phyloP scores from a whole-genome alignment of 2,888 invertebrate species.

The Micropterix aruncella region DNA sequence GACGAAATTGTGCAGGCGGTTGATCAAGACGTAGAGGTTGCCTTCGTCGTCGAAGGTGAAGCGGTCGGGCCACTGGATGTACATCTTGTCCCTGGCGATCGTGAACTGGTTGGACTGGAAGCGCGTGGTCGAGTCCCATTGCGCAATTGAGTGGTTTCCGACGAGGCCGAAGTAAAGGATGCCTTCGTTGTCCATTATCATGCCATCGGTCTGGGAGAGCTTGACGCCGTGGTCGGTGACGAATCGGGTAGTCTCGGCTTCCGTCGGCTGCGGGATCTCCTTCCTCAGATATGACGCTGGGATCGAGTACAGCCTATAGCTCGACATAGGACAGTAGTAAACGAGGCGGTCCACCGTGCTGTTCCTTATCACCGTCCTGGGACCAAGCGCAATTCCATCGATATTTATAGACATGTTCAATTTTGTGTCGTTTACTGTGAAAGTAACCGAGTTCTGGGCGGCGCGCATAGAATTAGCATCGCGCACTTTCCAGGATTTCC shows the following conservation, averaged over 20 bases:
- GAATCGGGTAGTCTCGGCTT: slow-evolving; percentile 23
- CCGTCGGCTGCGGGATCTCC: slow-evolving; percentile 26
- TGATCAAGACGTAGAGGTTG: slow-evolving; percentile 52
- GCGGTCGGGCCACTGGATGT: slow-evolving; percentile 60
- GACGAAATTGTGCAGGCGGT: slow-evolving; percentile 51
- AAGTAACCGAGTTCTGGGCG: slow-evolving; percentile 38
- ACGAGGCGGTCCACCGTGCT: slow-evolving; percentile 34
- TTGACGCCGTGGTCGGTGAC: slow-evolving; percentile 48
- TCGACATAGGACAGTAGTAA: slow-evolving; percentile 56
- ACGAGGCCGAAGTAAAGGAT: slow-evolving; percentile 55
- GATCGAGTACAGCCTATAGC: slow-evolving; percentile 50
- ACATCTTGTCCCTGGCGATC: slow-evolving; percentile 49
- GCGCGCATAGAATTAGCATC: slow-evolving; percentile 49
- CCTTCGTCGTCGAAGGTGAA: slow-evolving; percentile 53
- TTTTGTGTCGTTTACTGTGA: slow-evolving; percentile 44
- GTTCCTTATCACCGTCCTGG: slow-evolving; percentile 29
- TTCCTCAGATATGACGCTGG: slow-evolving; percentile 45
- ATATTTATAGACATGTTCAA: slow-evolving; percentile 45
- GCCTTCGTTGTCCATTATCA: slow-evolving; percentile 60
- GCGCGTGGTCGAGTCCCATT: slow-evolving; percentile 49
- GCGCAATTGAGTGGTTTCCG: slow-evolving; percentile 51
- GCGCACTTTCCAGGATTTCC: slow-evolving; percentile 56
- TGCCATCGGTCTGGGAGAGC: slow-evolving; percentile 55
- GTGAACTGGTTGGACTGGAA: slow-evolving; percentile 46
- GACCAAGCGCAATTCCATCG: slow-evolving; percentile 59